A percentile compares a stretch with the other conserved stretches of the same genome.
phyloP scores from a whole-genome alignment of 2,113 vertebrate genomes.

The Zosterops hypoxanthus region DNA sequence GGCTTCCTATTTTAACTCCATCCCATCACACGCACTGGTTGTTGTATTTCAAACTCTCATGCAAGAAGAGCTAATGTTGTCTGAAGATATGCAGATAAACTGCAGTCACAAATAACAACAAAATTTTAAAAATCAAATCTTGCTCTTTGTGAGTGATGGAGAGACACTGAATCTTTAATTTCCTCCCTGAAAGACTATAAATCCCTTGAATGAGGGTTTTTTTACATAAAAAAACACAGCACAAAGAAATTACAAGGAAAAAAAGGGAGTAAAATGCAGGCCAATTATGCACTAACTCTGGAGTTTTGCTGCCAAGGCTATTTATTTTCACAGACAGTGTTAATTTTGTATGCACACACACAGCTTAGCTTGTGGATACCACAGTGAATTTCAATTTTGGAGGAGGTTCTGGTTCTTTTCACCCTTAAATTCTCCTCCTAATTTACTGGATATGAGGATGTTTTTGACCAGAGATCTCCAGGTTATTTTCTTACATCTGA shows the following conservation, averaged over 20 bases:
- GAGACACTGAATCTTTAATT: constrained; percentile 43
- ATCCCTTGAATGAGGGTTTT: constrained; percentile 21
- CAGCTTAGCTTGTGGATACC: constrained; percentile 37
- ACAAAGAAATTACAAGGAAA: constrained; percentile 59
- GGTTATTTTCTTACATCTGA: neutral
- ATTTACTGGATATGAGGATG: neutral
- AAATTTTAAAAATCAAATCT: constrained; percentile 36
- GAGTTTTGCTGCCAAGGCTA: constrained; percentile 56
- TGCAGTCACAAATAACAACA: neutral
- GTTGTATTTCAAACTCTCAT: neutral
- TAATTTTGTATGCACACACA: constrained; percentile 56
- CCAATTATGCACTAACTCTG: constrained; percentile 62
- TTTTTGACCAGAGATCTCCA: neutral
- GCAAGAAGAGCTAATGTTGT: constrained; percentile 1
- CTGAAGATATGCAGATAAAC: constrained; percentile 18
- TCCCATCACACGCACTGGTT: neutral
- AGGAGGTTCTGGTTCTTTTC: constrained; percentile 7
- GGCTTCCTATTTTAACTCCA: constrained; percentile 10
- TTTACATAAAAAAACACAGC: constrained; percentile 63
- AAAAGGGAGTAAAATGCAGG: constrained; percentile 37
- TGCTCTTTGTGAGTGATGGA: neutral
- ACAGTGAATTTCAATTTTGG: constrained; percentile 57
- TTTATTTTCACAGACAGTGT: constrained; percentile 60
- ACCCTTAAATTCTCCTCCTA: neutral
- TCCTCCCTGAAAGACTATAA: constrained; percentile 40